These are phyloP conservation scores for Pogonocherus hispidulus DNA, from an alignment of 2,888 invertebrate species.

Conservation along the genomic window DNA sequence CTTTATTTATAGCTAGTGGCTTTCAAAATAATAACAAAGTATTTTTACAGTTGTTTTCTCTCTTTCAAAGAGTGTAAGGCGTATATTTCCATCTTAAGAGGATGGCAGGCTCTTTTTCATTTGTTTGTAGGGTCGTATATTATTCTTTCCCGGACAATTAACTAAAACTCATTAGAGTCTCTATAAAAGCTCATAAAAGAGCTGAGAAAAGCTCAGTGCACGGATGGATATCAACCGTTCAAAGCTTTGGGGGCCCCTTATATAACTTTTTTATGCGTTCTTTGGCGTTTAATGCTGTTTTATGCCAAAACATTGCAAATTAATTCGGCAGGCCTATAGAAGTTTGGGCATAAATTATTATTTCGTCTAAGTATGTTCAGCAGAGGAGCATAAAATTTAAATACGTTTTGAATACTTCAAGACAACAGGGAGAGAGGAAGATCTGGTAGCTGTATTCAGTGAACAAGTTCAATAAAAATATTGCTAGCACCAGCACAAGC, in stretches of 20 bases:
- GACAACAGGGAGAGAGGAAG: too few relatives aligned
- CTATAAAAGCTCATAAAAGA: not conserved
- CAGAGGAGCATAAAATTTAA: too few relatives aligned
- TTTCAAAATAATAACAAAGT: too few relatives aligned
- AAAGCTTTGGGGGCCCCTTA: not conserved
- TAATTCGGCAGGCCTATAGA: not conserved
- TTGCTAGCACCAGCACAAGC: too few relatives aligned
- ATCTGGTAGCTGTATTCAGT: too few relatives aligned
- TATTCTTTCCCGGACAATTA: not conserved
- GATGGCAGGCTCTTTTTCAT: not conserved
- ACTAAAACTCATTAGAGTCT: not conserved
- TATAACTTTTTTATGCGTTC: not conserved
- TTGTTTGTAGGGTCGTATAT: not conserved
- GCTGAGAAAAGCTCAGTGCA: not conserved
- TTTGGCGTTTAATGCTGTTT: not conserved
- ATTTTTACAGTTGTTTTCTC: too few relatives aligned
- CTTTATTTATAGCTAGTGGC: too few relatives aligned
- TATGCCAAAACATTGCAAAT: conserved; percentile 2
- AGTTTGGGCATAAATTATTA: not conserved
- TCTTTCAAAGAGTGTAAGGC: too few relatives aligned
- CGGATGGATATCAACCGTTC: not conserved
- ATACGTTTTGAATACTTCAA: too few relatives aligned
- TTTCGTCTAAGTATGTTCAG: too few relatives aligned
- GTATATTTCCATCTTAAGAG: not conserved
- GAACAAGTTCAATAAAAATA: too few relatives aligned